Base-by-base conservation (phyloP, 2,888 invertebrate genomes). In the Trimorus sp. region DNA sequence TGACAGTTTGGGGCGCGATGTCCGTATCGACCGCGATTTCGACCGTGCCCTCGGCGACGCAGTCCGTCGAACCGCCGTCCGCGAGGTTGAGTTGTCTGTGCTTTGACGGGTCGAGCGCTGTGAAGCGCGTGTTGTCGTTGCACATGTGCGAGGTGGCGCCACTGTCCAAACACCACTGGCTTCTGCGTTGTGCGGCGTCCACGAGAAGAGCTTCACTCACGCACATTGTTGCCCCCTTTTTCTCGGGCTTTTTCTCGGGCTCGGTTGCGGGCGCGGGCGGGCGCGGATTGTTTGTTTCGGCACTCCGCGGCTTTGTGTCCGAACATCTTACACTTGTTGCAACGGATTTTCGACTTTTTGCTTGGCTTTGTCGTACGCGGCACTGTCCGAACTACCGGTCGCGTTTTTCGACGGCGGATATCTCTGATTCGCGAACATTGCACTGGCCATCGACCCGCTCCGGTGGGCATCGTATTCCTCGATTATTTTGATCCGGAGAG, bases 401-500 rank as follows among this genome's bases (percentile, higher is more conserved):
- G 11, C 1, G 9, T n/a, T 45, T 6, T 45, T 45, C 45, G 45
- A 4, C 45, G 45, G 45, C 6, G 9, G 45, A 45, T 45, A 6
- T 11, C 6, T 45, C 3, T 12, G 45, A 45, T 45, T 45, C 45
- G 45, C 6, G 45, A 11, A 45, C 45, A 45, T 45, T 45, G 45
- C 45, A 6, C 45, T 45, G 1, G 45, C 1, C 45, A 7, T 4
- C 45, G 45, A 45, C 6, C 45, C 45, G 12, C 45, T 40, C 7
- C 58, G 7, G 8, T 58, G 58, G n/a, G 40, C 58, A 14, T 58
- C 40, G 40, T 58, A 40, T 7, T 58, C 58, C 14, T 58, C 58
- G 40, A 58, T 9, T 0, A 75, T 62, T 26, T 76, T 80, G 5
- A 79, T 38, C 8, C 71, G 70, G 0, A 83, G 15, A 8, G 36